Percentiles rank a stretch among this genome's conserved stretches.
Evolutionary conservation across 1,140 invertebrate species (phyloP).

Genomic region (Euwallacea fornicatus): DNA sequence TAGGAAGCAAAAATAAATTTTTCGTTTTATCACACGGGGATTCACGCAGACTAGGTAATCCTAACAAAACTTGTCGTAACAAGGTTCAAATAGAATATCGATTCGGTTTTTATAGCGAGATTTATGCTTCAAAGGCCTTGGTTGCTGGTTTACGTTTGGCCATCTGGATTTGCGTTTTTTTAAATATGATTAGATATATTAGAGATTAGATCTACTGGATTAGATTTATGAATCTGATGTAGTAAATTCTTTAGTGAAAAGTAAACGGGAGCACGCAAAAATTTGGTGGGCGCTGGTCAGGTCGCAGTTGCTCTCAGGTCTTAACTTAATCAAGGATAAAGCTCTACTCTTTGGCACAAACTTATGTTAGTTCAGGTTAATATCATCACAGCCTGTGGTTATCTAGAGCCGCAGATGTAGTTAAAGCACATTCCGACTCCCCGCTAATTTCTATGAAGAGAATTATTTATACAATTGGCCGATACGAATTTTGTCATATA

Average conservation of each 20-base stretch:
- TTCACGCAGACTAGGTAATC: background rate
- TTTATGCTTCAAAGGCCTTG: background rate
- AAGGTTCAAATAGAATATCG: background rate
- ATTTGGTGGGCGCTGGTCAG: no score
- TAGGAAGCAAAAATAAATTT: conserved; percentile 1
- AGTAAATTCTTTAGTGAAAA: background rate
- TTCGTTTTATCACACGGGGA: background rate
- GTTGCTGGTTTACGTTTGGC: background rate
- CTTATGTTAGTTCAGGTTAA: no score
- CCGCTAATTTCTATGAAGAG: no score
- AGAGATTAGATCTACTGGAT: background rate
- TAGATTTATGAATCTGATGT: background rate
- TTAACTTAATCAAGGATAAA: no score
- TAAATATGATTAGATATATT: background rate
- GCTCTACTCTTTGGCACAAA: no score
- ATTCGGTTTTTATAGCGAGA: background rate
- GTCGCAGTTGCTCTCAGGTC: no score
- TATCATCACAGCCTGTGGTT: no score
- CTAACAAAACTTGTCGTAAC: background rate
- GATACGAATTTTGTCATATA: no score
- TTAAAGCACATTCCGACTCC: no score
- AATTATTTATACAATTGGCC: no score
- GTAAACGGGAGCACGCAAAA: no score
- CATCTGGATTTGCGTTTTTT: background rate
- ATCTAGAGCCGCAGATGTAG: no score